These are phyloP conservation scores for Bombus pyrosoma DNA, from an alignment of 1,140 invertebrate species.

Conservation along the genomic window DNA sequence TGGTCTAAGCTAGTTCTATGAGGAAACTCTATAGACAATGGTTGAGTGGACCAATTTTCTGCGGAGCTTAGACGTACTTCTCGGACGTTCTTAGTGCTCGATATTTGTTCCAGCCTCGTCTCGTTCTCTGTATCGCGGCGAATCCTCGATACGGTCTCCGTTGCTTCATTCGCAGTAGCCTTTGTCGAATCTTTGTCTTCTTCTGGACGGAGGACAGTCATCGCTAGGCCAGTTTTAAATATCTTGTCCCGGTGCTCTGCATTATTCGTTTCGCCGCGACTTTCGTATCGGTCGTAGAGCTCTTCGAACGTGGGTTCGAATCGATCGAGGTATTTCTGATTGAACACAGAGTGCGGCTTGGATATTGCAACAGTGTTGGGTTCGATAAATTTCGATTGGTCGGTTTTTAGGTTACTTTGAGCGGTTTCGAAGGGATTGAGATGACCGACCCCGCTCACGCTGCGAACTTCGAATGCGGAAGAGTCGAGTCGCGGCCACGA, in stretches of 20 bases:
- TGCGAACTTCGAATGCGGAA: constrained; percentile 72
- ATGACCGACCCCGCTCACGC: constrained; percentile 69
- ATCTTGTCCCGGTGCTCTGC: not conserved
- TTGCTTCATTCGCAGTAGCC: not conserved
- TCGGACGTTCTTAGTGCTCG: constrained; percentile 68
- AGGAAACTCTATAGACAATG: constrained; percentile 74
- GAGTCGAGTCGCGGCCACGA: constrained; percentile 70
- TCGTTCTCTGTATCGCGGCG: constrained; percentile 71
- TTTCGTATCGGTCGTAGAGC: not conserved
- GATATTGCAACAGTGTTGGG: not conserved
- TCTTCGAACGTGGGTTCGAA: constrained; percentile 6
- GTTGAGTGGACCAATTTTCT: constrained; percentile 74
- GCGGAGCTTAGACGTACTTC: constrained; percentile 68
- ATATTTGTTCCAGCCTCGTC: constrained; percentile 74
- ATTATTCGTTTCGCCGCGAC: no score
- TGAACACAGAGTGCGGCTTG: not conserved
- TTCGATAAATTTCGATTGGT: not conserved
- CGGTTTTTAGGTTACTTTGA: not conserved
- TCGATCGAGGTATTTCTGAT: not conserved
- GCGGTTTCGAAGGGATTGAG: constrained; percentile 17
- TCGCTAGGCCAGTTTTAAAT: constrained; percentile 30
- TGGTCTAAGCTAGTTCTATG: constrained; percentile 67
- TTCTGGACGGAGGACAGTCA: constrained; percentile 26
- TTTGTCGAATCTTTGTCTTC: constrained; percentile 9
- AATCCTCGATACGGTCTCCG: constrained; percentile 27